Evolutionary conservation across 2,797 vertebrate species (phyloP), one percentile per base, ranked within the genome.

Genomic region (Etheostoma perlongum): DNA sequence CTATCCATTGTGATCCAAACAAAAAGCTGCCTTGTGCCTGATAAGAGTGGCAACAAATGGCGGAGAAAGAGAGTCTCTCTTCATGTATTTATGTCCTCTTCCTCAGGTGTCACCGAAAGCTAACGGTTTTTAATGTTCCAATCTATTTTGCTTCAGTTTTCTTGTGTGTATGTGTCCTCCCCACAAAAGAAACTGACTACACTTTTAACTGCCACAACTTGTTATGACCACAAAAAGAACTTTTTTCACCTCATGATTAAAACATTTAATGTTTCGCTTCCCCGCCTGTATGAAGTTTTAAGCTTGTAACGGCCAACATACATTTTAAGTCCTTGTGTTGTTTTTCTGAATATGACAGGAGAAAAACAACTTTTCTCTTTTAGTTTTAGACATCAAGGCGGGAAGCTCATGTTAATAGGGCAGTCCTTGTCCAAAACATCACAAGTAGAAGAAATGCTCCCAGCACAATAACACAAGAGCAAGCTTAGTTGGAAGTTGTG

Each of bases 331-430:
- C 61, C 21, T n/a, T 57, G 51, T 67, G 63, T 82, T 74, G 19
- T 67, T 85, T 54, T 67, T 69, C 40, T 71, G 60, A 69, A 66
- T 53, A 44, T 74, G 77, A 78, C 74, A 83, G 69, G 18, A 68
- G 25, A 62, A 87, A 83, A 82, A 67, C 54, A 85, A 77, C 36
- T 72, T 72, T 77, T 77, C 33, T 46, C 67, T 83, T 74, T 67
- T 23, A 42, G 63, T 47, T 76, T 55, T 42, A 70, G 33, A 86
- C 67, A 83, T 83, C 54, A 76, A 78, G 51, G 74, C 59, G 5
- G 53, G 23, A 48, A 42, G 51, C n/a, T 66, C 52, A 44, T 30
- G 47, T 80, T 82, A 87, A 86, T 82, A 58, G 64, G 74, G 78
- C 62, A 67, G 67, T 40, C 64, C 62, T 80, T 81, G 73, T 84